Evolutionary conservation across 2,797 vertebrate species (phyloP), one percentile per base, ranked within the genome.

Genomic region (Sphenodon punctatus): DNA sequence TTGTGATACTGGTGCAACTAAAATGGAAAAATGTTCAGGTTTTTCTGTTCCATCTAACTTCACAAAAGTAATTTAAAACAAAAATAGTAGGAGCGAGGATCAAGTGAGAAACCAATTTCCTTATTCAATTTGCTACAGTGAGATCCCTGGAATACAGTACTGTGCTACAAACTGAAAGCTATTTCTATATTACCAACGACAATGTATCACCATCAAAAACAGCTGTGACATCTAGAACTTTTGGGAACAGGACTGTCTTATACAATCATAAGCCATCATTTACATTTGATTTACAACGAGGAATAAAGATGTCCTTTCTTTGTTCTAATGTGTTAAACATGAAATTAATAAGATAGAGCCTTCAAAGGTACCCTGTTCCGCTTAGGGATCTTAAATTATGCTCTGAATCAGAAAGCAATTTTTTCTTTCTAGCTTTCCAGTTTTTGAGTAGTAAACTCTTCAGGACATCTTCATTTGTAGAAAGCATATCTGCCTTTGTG

Each of bases 281-380:
- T 86, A 75, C 76, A 90, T 92, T 82, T 78, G 39, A 71, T 51
- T 75, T 78, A 45, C 55, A 39, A 66, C 61, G 55, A 60, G 80
- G 71, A 87, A 78, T 69, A 90, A 84, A 88, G 22, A 34, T 22
- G 6, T 25, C 15, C 63, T 86, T 78, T 42, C 59, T 38, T 84
- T 49, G 16, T 76, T 93, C 88, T 91, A 86, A 90, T 84, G 80
- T 82, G 84, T 34, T 65, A 78, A 89, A 74, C 20, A 74, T 88
- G 68, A 84, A 83, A 81, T 85, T 84, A 85, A 80, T 43, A 78
- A 82, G 82, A 38, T 2, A 61, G 49, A 30, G 53, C 77, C 88
- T 92, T 90, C 75, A 88, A 87, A 90, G 63, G 27, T 4, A 45
- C 17, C 12, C 71, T 22, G 48, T 81, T 90, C 76, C 48, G 45